These are phyloP conservation scores for Myrmecobius fasciatus DNA, from an alignment of 2,113 vertebrate genomes.

Conservation along the genomic window DNA sequence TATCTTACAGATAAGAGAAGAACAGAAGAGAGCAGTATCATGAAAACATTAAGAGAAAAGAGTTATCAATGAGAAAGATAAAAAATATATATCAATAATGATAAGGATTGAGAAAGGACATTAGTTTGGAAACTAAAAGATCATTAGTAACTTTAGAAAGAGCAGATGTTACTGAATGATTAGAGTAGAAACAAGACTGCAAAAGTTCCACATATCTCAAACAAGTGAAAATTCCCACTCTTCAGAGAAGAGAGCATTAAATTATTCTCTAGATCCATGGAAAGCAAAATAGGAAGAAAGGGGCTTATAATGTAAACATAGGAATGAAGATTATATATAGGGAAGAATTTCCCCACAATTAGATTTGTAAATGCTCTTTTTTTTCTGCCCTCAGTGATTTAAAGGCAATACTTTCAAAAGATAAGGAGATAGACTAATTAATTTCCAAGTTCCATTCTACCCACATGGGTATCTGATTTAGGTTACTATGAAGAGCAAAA, in stretches of 20 bases:
- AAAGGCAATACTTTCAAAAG: not conserved
- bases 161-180: no score
- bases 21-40: not conserved
- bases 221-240: not conserved
- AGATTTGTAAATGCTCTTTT: not conserved
- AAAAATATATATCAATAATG: not conserved
- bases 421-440: not conserved
- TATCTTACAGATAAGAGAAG: not conserved
- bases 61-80: not conserved
- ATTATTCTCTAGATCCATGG: not conserved
- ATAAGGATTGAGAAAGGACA: not conserved
- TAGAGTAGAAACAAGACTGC: not conserved
- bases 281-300: conserved; percentile 5
- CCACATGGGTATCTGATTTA: not conserved
- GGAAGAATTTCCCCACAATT: not conserved
- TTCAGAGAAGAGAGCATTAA: not conserved
- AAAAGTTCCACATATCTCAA: not conserved
- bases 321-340: not conserved
- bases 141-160: not conserved
- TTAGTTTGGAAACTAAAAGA: not conserved
- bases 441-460: not conserved
- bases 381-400: not conserved
- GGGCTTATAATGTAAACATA: not conserved
- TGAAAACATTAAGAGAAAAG: not conserved
- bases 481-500: not conserved